These are phyloP conservation scores for Heterocephalus glaber DNA, from an alignment of 2,113 vertebrate genomes.

Conservation along the genomic window DNA sequence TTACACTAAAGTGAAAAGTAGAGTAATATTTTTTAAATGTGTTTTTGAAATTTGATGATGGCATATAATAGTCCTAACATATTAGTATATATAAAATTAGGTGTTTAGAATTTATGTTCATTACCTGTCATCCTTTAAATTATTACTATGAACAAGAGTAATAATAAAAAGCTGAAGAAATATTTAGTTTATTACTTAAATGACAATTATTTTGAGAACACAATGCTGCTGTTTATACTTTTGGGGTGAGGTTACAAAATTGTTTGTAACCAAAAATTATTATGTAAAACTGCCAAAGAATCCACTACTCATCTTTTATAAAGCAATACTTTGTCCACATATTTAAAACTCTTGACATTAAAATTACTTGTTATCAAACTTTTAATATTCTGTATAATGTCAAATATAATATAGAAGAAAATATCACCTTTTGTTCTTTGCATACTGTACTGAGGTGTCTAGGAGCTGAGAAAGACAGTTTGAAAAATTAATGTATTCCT, in stretches of 20 bases:
- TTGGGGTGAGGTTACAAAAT: not conserved
- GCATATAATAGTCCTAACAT: not conserved
- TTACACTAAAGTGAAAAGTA: not conserved
- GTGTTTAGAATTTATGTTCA: not conserved
- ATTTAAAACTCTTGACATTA: constrained; percentile 34
- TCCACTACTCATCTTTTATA: constrained; percentile 26
- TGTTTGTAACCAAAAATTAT: not conserved
- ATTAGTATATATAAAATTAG: not conserved
- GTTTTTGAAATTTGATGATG: not conserved
- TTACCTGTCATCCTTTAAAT: not conserved
- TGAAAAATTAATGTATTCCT: constrained; percentile 72
- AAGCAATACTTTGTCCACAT: not conserved
- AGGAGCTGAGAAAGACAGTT: constrained; percentile 63
- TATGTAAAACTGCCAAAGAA: constrained; percentile 15
- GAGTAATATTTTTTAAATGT: not conserved
- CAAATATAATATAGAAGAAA: constrained; percentile 17
- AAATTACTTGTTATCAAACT: constrained; percentile 54
- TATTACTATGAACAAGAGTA: not conserved
- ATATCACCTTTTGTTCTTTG: constrained; percentile 53
- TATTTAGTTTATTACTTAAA: not conserved
- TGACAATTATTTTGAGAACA: constrained; percentile 1
- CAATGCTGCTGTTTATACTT: not conserved
- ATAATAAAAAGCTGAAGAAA: not conserved
- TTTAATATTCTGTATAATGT: constrained; percentile 61
- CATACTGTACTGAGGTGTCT: constrained; percentile 33